Conservation (phyloP, 2,797 vertebrate species). For the Rhabdomys pumilio region DNA sequence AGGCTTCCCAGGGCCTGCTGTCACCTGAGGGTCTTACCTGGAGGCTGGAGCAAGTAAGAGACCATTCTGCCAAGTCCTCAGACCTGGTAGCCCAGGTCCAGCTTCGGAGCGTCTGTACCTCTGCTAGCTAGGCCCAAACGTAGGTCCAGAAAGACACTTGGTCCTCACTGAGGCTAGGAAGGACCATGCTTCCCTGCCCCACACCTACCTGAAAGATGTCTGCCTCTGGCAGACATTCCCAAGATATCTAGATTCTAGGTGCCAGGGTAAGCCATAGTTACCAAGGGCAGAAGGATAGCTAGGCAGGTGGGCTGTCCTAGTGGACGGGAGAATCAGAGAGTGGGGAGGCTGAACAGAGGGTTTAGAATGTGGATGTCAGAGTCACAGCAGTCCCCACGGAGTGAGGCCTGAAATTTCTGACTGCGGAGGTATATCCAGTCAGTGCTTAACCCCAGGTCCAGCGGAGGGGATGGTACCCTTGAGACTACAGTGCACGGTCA, state of each 20-base stretch:
- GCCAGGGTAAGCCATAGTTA: not conserved
- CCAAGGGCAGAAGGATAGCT: not conserved
- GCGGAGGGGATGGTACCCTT: not conserved
- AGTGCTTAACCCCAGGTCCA: not conserved
- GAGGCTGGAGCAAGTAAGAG: not conserved
- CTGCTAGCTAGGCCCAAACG: not conserved
- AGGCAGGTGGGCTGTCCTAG: rapidly evolving
- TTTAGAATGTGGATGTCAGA: not conserved
- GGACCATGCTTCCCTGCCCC: not conserved
- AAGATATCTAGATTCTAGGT: not conserved
- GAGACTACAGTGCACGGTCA: not conserved
- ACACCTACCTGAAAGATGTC: not conserved
- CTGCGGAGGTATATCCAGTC: rapidly evolving
- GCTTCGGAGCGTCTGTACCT: not conserved
- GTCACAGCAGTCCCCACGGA: not conserved
- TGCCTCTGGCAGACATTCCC: not conserved
- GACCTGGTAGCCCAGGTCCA: not conserved
- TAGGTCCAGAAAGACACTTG: not conserved
- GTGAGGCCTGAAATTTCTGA: not conserved
- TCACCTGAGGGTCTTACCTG: not conserved
- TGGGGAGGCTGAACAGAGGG: not conserved
- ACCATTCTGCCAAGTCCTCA: too few relatives aligned
- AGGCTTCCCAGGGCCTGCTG: too few relatives aligned
- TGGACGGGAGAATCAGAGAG: not conserved
- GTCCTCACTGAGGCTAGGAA: not conserved